These are phyloP conservation scores for Scleropages formosus DNA, from an alignment of 2,797 vertebrate species.

Conservation along the genomic window DNA sequence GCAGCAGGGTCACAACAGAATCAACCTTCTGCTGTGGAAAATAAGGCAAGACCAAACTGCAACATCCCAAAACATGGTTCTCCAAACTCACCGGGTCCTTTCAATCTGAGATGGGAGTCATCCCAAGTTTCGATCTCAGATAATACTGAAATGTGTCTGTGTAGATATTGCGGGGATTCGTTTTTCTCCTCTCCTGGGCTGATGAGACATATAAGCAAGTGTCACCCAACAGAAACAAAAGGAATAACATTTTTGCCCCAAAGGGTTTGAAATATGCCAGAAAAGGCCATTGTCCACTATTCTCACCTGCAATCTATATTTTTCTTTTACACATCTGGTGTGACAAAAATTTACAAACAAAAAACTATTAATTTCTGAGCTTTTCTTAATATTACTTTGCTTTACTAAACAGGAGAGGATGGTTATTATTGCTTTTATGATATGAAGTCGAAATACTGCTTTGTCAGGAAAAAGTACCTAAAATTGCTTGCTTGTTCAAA, in stretches of 20 bases:
- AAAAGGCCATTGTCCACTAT: neutral
- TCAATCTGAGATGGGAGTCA: slow-evolving; percentile 17
- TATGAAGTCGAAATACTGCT: too few species aligned
- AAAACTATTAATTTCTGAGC: too few species aligned
- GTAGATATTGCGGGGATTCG: slow-evolving; percentile 44
- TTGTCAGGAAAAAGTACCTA: too few species aligned
- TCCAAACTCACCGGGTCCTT: neutral
- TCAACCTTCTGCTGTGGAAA: neutral
- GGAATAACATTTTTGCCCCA: slow-evolving; percentile 42
- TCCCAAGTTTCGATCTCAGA: neutral
- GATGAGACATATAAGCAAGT: slow-evolving; percentile 48
- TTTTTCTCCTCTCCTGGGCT: slow-evolving; percentile 49
- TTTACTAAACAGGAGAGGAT: too few species aligned
- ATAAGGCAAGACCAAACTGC: neutral
- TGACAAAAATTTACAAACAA: too few species aligned
- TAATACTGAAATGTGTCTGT: slow-evolving; percentile 35
- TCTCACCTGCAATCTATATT: neutral
- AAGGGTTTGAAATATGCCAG: slow-evolving; percentile 16
- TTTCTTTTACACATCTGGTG: too few species aligned
- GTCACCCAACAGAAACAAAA: slow-evolving; percentile 43
- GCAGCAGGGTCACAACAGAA: slow-evolving; percentile 27
- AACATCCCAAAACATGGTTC: neutral
- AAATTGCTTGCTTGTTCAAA: too few species aligned
- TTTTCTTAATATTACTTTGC: too few species aligned
- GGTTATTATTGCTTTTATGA: too few species aligned